Evolutionary conservation across 2,888 invertebrate genomes (phyloP).

Genomic region (Eupithecia centaureata): DNA sequence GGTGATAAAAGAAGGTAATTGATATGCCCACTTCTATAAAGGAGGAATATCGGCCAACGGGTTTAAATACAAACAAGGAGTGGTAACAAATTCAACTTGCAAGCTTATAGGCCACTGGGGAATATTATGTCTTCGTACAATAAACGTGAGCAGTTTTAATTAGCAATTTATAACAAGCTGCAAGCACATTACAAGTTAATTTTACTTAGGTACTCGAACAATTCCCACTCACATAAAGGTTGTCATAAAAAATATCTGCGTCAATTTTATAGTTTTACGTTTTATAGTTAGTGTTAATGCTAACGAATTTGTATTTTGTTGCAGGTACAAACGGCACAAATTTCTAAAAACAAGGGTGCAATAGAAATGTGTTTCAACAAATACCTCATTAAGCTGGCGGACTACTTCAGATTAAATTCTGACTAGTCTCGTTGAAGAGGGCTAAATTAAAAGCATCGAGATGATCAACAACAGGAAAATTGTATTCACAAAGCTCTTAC

Average conservation of each 20-base stretch:
- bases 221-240: neutral
- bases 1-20: too few species aligned
- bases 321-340: slow-evolving; percentile 60
- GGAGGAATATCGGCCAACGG: neutral
- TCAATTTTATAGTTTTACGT: too few species aligned
- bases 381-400: slow-evolving; percentile 72
- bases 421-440: slow-evolving; percentile 59
- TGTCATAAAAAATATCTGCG: neutral
- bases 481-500: slow-evolving; percentile 73
- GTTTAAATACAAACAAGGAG: slow-evolving; percentile 22
- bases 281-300: too few species aligned
- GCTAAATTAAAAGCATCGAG: slow-evolving; percentile 47
- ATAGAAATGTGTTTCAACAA: slow-evolving; percentile 79
- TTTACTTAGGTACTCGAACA: too few species aligned
- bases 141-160: slow-evolving; percentile 21
- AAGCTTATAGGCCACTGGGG: slow-evolving; percentile 27
- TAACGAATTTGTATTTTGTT: slow-evolving; percentile 50
- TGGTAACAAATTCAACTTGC: slow-evolving; percentile 24
- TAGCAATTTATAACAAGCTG: slow-evolving; percentile 31
- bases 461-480: slow-evolving; percentile 74
- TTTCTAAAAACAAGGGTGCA: slow-evolving; percentile 44
- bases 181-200: slow-evolving; percentile 20
- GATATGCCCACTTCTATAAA: neutral
- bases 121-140: slow-evolving; percentile 17
- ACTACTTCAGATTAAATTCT: slow-evolving; percentile 71